These are phyloP conservation scores for Leptoteleia sp. DNA, from an alignment of 1,140 invertebrate genomes.

Conservation along the genomic window DNA sequence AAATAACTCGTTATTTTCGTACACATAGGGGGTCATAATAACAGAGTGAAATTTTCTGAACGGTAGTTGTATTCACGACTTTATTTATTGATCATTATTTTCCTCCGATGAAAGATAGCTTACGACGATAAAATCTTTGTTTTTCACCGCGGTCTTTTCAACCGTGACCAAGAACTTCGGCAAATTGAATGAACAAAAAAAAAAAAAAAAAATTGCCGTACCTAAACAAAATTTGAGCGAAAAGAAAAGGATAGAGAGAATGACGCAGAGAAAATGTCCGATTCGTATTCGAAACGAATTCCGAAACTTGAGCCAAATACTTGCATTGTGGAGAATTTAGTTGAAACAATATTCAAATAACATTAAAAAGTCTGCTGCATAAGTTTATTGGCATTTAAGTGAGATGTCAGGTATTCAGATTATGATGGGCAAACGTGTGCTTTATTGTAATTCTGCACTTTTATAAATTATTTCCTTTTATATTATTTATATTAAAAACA, in stretches of 20 bases:
- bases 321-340: slow-evolving; percentile 6
- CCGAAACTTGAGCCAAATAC: slow-evolving; percentile 14
- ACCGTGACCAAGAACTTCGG: no score
- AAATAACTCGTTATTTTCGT: no score
- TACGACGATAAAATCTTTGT: background rate
- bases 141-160: no score
- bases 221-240: background rate
- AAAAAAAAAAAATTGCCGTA: slow-evolving; percentile 14
- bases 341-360: slow-evolving; percentile 41
- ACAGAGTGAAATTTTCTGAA: background rate
- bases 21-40: no score
- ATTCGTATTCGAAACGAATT: slow-evolving; percentile 25
- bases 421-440: slow-evolving; percentile 13
- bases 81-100: background rate
- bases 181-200: no score
- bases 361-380: slow-evolving; percentile 3
- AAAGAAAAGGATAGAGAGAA: no score
- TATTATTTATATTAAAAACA: no score
- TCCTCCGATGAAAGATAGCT: background rate
- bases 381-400: slow-evolving; percentile 30
- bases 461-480: no score
- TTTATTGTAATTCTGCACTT: no score
- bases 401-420: slow-evolving; percentile 27
- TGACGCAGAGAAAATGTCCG: background rate
- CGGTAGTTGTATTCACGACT: background rate